A percentile compares a stretch with the other conserved stretches of the same genome.
Conservation (phyloP, 2,797 vertebrate genomes). For the Siniperca scherzeri region DNA sequence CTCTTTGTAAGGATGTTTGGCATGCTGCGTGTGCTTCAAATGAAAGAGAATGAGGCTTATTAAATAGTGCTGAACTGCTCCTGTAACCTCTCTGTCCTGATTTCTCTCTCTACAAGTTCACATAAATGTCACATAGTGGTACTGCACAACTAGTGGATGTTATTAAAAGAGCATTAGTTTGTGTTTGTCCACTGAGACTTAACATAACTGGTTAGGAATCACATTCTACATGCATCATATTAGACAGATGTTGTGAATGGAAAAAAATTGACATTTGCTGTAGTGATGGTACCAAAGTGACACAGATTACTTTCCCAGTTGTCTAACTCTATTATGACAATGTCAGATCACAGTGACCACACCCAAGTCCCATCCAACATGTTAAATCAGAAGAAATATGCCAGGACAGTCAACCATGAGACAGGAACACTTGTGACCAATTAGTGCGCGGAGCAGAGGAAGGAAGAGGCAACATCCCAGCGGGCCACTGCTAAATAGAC, state of each 20-base stretch:
- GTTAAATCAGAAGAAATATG: constrained; percentile 56
- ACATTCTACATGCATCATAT: constrained; percentile 13
- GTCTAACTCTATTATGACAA: constrained; percentile 10
- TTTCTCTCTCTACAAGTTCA: constrained; percentile 68
- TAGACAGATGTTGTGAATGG: constrained; percentile 20
- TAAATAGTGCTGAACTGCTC: constrained; percentile 72
- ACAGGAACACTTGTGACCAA: constrained; percentile 80
- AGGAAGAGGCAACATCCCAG: constrained; percentile 65
- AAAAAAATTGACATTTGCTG: constrained; percentile 9
- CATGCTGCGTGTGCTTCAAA: constrained; percentile 75
- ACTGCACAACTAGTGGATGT: constrained; percentile 13
- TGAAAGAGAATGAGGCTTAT: constrained; percentile 78
- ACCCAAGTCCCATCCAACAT: constrained; percentile 28
- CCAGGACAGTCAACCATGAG: constrained; percentile 63
- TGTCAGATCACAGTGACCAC: constrained; percentile 51
- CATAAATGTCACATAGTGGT: constrained; percentile 55
- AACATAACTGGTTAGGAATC: constrained; percentile 1
- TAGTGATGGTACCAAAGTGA: background rate
- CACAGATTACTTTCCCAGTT: constrained; percentile 4
- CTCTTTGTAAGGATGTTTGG: constrained; percentile 75
- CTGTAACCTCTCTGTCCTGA: constrained; percentile 68
- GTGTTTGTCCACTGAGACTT: constrained; percentile 28
- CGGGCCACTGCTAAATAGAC: constrained; percentile 76
- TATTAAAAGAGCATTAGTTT: constrained; percentile 30
- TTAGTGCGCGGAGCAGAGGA: constrained; percentile 65